These are phyloP conservation scores for Coecobrya sp. DNA, from an alignment of 2,888 invertebrate genomes.

Conservation along the genomic window DNA sequence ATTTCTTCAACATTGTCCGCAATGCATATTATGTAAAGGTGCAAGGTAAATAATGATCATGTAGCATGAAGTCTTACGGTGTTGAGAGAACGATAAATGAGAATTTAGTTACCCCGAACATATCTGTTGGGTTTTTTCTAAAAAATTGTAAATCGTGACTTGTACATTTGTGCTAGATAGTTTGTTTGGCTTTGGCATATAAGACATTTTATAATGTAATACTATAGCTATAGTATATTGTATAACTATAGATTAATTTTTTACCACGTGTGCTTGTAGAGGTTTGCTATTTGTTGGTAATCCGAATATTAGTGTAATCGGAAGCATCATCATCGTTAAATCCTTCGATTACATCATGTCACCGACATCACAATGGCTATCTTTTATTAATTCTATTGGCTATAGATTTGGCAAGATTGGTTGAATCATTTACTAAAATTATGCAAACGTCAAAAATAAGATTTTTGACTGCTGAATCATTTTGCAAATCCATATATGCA, in stretches of 20 bases:
- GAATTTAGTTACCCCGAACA: constrained; percentile 57
- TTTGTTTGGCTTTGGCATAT: neutral
- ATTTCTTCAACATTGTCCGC: constrained; percentile 10
- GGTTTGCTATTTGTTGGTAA: neutral
- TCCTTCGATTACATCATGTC: constrained; percentile 57
- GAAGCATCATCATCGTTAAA: constrained; percentile 41
- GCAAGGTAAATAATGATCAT: constrained; percentile 22
- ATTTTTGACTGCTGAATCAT: constrained; percentile 1
- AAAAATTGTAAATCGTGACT: constrained; percentile 74
- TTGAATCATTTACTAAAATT: neutral
- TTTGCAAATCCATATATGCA: constrained; percentile 10
- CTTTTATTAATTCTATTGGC: neutral
- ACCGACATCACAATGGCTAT: constrained; percentile 26
- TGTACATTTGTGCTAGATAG: constrained; percentile 60
- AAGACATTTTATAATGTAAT: neutral
- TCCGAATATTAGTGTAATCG: neutral
- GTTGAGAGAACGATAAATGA: constrained; percentile 57
- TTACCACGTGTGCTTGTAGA: no score
- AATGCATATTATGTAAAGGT: neutral
- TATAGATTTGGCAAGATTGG: neutral
- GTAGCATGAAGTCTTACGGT: neutral
- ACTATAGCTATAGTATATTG: neutral
- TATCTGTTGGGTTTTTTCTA: constrained; percentile 34
- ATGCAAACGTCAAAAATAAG: neutral
- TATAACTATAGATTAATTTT: no score